These are phyloP conservation scores for Spinus olivaceus DNA, from an alignment of 2,797 vertebrate species.

Conservation along the genomic window DNA sequence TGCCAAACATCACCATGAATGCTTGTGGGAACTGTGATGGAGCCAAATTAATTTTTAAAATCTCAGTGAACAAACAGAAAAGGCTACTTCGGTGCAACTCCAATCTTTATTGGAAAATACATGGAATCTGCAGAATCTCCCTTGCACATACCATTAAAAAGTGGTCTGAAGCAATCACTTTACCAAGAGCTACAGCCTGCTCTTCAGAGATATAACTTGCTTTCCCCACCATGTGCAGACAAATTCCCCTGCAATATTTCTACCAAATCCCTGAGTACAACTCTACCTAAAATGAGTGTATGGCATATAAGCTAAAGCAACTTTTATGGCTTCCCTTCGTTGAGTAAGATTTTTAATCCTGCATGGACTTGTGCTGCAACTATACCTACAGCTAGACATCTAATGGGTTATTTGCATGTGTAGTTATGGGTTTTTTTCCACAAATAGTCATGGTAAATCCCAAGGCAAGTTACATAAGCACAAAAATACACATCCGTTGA, in stretches of 20 bases:
- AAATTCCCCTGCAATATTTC: not conserved
- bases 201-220: not conserved
- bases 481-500: not conserved
- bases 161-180: not conserved
- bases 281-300: not conserved
- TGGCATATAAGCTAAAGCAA: not conserved
- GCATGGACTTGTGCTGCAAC: constrained; percentile 41
- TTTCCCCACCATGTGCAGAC: not conserved
- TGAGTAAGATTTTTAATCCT: constrained; percentile 27
- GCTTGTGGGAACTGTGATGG: not conserved
- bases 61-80: not conserved
- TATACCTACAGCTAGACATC: constrained; percentile 38
- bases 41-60: not conserved
- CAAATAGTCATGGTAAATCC: constrained; percentile 5
- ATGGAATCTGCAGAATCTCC: not conserved
- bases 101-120: not conserved
- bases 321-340: not conserved
- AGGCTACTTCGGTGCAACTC: not conserved
- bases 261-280: not conserved
- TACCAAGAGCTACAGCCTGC: not conserved
- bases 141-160: not conserved
- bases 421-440: not conserved
- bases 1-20: not conserved
- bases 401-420: not conserved
- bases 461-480: constrained; percentile 8